These are phyloP conservation scores for Triops cancriformis DNA, from an alignment of 1,140 invertebrate genomes.

Conservation along the genomic window DNA sequence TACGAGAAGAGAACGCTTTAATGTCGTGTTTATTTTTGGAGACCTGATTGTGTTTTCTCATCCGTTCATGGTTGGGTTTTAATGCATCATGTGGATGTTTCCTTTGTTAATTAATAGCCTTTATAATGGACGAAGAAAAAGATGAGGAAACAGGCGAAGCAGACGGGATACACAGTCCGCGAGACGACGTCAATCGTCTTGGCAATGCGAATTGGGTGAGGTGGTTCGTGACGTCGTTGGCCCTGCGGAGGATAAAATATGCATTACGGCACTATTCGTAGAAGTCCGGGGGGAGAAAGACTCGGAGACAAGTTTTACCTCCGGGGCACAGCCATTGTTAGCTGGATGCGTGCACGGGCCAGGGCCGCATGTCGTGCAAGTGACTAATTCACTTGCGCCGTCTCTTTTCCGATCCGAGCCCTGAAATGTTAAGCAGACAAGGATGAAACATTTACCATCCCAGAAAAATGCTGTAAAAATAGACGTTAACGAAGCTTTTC, in stretches of 20 bases:
- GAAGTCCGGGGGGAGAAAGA: constrained; percentile 8
- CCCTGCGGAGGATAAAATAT: constrained; percentile 43
- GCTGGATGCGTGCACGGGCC: constrained; percentile 68
- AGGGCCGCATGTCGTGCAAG: constrained; percentile 64
- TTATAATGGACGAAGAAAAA: constrained; percentile 92
- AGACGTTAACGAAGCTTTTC: constrained; percentile 5
- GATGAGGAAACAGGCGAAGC: constrained; percentile 82
- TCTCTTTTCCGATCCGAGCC: constrained; percentile 22
- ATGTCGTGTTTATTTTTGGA: not conserved
- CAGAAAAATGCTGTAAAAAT: constrained; percentile 1
- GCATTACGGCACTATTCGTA: constrained; percentile 28
- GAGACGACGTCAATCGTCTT: constrained; percentile 92
- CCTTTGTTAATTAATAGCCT: constrained; percentile 37
- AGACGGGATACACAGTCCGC: constrained; percentile 80
- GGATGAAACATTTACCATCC: not conserved
- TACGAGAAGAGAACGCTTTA: not conserved
- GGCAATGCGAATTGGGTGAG: constrained; percentile 80
- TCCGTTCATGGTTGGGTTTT: not conserved
- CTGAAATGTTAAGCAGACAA: not conserved
- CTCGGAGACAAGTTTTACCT: constrained; percentile 50
- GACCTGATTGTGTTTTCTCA: not conserved
- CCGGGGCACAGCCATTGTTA: constrained; percentile 73
- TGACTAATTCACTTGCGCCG: constrained; percentile 58
- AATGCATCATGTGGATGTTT: not conserved
- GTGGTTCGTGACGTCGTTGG: constrained; percentile 76